Evolutionary conservation across 2,888 invertebrate genomes (phyloP), one percentile per base, ranked within the genome.

Genomic region (Xestia c-nigrum): DNA sequence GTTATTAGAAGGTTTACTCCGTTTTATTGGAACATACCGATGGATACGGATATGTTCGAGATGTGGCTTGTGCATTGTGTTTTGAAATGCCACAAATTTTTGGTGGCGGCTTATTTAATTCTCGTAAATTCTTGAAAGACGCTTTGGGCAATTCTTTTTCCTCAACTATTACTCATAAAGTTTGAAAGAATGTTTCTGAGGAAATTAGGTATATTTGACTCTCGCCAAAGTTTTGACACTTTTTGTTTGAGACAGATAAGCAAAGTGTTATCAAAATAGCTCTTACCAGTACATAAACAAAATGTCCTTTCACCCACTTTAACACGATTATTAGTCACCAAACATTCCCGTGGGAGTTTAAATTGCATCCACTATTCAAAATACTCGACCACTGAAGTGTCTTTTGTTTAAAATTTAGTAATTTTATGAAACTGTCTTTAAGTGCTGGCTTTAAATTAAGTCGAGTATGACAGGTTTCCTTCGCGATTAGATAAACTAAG

Each of bases 1-100:
- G 91, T 90, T 91, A 89, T 91, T 88, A 91, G 76, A 82, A 77
- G 87, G 80, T 87, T 86, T 80, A 76, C 0, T 59, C 24, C 31
- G 10, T 84, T 85, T 82, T 74, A 79, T 69, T 72, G 31, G 71
- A 70, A 46, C 38, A 59, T 80, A 59, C 66, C 66, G 57, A 70
- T 71, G 59, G 31, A 68, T 57, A 46, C 40, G 31, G n/a, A 43
- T 46, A 10, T 67, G 5, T 63, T 52, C 50, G 12, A 19, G 14
- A 38, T 55, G 14, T 16, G 21, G 4, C n/a, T 46, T 19, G 9
- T 43, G 38, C 9, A 68, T 61, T 52, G 21, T 40, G 19, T 78
- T 57, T 76, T 59, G 5, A 64, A 76, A 59, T 65, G 65, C 14
- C 14, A 0, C 3, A 59, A 31, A 75, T 31, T 4, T 19, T 76